Evolutionary conservation across 2,797 vertebrate species (phyloP).

Genomic region (Pterois miles): DNA sequence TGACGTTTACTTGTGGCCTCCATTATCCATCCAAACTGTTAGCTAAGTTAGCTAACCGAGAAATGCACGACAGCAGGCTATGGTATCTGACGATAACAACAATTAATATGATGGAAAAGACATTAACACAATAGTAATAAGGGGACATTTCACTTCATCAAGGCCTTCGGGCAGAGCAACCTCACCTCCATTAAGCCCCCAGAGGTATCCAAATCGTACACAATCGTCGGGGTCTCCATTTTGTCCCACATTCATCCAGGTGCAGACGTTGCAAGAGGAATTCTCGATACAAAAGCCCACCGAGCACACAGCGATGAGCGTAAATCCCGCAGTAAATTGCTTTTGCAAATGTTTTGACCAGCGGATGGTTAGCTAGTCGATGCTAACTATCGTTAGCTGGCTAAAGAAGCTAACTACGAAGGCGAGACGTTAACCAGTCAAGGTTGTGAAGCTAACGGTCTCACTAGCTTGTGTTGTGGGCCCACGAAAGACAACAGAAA

Average conservation of each 20-base stretch:
- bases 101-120: fast-evolving
- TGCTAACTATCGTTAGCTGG: slow-evolving; percentile 59
- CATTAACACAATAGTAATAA: neutral
- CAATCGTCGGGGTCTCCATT: slow-evolving; percentile 99
- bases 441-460: slow-evolving; percentile 73
- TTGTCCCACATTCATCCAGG: slow-evolving; percentile 96
- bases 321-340: neutral
- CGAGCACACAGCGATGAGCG: neutral
- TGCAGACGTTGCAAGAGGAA: slow-evolving; percentile 44
- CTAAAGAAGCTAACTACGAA: slow-evolving; percentile 64
- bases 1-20: slow-evolving; percentile 45
- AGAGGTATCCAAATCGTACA: slow-evolving; percentile 98
- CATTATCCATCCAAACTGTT: neutral
- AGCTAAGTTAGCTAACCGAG: neutral
- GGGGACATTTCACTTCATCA: neutral
- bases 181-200: slow-evolving; percentile 98
- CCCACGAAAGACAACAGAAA: slow-evolving; percentile 22
- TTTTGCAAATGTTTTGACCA: neutral
- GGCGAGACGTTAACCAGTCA: slow-evolving; percentile 73
- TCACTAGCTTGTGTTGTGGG: slow-evolving; percentile 26
- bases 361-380: slow-evolving; percentile 8
- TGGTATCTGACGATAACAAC: fast-evolving
- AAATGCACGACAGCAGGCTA: neutral
- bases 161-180: slow-evolving; percentile 39
- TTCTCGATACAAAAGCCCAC: neutral